Evolutionary conservation across 2,888 invertebrate species (phyloP).

Genomic region (Drosophila neotestacea): DNA sequence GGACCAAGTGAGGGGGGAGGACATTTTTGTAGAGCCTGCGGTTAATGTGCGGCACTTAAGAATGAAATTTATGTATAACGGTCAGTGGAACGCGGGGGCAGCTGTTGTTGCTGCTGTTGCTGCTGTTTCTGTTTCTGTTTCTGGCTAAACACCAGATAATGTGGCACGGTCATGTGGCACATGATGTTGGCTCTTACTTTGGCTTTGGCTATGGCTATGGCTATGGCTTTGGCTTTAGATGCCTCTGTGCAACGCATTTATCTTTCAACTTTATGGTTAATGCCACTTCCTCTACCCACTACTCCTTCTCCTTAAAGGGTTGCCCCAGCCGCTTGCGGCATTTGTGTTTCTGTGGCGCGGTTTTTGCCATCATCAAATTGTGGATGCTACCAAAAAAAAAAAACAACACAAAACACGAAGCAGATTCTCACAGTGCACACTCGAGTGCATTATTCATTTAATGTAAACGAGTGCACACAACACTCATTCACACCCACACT

Average conservation of each 20-base stretch:
- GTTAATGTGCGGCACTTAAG: slow-evolving; percentile 68
- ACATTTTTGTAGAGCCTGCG: slow-evolving; percentile 44
- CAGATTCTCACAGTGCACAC: slow-evolving; percentile 49
- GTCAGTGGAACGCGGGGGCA: slow-evolving; percentile 27
- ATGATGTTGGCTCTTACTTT: slow-evolving; percentile 6
- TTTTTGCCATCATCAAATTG: slow-evolving; percentile 13
- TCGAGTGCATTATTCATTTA: slow-evolving; percentile 76
- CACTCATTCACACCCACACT: slow-evolving; percentile 15
- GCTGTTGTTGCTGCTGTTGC: neutral
- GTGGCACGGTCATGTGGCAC: slow-evolving; percentile 46
- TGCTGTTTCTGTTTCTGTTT: slow-evolving; percentile 2
- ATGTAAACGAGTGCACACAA: slow-evolving; percentile 68
- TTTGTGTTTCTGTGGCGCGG: slow-evolving; percentile 3
- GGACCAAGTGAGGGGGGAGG: neutral
- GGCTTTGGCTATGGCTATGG: slow-evolving; percentile 22
- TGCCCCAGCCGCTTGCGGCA: slow-evolving; percentile 1
- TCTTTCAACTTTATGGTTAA: slow-evolving; percentile 54
- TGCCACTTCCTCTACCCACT: neutral
- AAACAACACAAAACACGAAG: slow-evolving; percentile 28
- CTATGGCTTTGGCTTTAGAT: slow-evolving; percentile 19
- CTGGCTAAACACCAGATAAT: slow-evolving; percentile 50
- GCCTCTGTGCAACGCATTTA: slow-evolving; percentile 45
- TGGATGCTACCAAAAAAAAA: slow-evolving; percentile 26
- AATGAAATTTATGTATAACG: slow-evolving; percentile 57
- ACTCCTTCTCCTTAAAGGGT: slow-evolving; percentile 15